A percentile compares a stretch with the other conserved stretches of the same genome.
Evolutionary conservation across 2,113 vertebrate genomes (phyloP).

Genomic region (Engraulis encrasicolus): DNA sequence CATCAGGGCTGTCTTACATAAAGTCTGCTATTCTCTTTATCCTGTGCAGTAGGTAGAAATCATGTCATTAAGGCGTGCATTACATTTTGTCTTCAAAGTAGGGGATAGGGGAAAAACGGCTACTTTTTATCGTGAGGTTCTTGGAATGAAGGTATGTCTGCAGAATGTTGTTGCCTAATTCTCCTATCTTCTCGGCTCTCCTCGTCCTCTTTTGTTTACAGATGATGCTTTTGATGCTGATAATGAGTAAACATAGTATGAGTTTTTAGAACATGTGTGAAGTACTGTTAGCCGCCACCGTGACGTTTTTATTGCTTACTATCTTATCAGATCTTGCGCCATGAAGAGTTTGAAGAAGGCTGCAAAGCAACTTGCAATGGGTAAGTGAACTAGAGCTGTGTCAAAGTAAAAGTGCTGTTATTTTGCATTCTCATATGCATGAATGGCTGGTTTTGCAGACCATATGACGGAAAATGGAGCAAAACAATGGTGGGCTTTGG

Average conservation of each 20-base stretch:
- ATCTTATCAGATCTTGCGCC: constrained; percentile 82
- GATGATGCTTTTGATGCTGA: neutral
- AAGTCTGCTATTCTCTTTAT: no score
- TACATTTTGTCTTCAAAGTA: constrained; percentile 97
- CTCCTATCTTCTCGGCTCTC: no score
- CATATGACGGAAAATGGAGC: constrained; percentile 98
- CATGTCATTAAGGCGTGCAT: constrained; percentile 74
- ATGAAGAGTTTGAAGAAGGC: constrained; percentile 97
- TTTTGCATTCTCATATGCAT: neutral
- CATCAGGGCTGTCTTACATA: no score
- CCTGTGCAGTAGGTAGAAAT: neutral
- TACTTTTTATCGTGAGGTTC: constrained; percentile 86
- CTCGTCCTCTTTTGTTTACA: neutral
- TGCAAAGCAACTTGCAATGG: constrained; percentile 95
- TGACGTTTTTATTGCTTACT: neutral
- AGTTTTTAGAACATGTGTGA: neutral
- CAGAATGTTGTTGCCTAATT: constrained; percentile 27
- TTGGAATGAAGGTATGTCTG: constrained; percentile 96
- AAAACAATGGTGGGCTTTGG: constrained; percentile 98
- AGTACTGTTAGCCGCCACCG: neutral
- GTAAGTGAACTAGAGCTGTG: constrained; percentile 65
- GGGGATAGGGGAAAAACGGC: constrained; percentile 81
- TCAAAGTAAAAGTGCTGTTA: neutral
- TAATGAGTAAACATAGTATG: neutral
- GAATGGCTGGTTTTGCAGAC: constrained; percentile 68